These are phyloP conservation scores for Xestia ashworthii DNA, from an alignment of 2,888 invertebrate species.

Conservation along the genomic window DNA sequence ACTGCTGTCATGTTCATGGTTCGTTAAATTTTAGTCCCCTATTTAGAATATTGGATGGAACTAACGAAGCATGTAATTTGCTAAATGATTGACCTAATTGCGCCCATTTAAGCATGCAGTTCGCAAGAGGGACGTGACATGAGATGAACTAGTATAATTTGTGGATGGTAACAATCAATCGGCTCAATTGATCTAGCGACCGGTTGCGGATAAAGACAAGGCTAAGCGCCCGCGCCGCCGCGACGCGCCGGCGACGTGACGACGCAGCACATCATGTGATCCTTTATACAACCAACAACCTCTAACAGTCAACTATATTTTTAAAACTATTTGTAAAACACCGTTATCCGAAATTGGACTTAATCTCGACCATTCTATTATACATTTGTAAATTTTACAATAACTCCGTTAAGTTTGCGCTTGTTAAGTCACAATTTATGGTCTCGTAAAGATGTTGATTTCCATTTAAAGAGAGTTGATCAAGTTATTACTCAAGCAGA, in stretches of 20 bases:
- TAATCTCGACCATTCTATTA: conserved; percentile 36
- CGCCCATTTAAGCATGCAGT: conserved; percentile 64
- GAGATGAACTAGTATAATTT: conserved; percentile 69
- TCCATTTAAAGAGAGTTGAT: conserved; percentile 53
- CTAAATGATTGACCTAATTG: conserved; percentile 73
- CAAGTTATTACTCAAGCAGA: conserved; percentile 24
- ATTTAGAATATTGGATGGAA: conserved; percentile 29
- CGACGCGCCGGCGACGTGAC: conserved; percentile 36
- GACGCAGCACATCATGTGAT: conserved; percentile 68
- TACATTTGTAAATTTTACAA: conserved; percentile 43
- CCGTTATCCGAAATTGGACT: conserved; percentile 64
- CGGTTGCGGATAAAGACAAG: conserved; percentile 68
- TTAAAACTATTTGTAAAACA: conserved; percentile 53
- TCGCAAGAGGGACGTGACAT: conserved; percentile 71
- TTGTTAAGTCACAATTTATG: conserved; percentile 52
- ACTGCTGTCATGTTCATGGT: conserved; percentile 33
- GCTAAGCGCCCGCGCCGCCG: conserved; percentile 60
- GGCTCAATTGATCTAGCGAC: conserved; percentile 71
- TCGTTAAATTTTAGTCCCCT: conserved; percentile 37
- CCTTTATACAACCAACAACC: conserved; percentile 58
- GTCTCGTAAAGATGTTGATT: conserved; percentile 33
- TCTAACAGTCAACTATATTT: conserved; percentile 47
- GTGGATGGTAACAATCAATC: conserved; percentile 74
- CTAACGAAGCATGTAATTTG: conserved; percentile 62
- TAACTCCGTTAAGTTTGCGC: conserved; percentile 52